phyloP scores from a whole-genome alignment of 2,888 invertebrate genomes.

The Halocaridina rubra region DNA sequence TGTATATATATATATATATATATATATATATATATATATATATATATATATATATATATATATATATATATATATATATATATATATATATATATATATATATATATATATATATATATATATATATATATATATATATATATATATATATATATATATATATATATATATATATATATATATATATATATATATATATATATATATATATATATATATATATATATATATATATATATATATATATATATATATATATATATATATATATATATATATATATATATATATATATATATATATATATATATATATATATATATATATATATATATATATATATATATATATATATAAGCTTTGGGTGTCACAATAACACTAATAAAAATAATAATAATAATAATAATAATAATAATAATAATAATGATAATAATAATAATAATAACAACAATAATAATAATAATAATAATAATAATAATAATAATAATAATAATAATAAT shows the following conservation, averaged over 20 bases:
- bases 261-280: neutral
- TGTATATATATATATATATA: neutral
- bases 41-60: neutral
- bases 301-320: neutral
- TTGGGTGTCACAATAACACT: no score
- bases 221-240: neutral
- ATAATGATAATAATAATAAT: no score
- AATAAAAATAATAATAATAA: no score
- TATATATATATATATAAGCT: neutral
- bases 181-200: neutral
- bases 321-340: neutral
- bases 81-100: neutral
- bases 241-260: neutral
- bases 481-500: no score
- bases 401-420: no score
- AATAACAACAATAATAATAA: no score
- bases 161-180: neutral
- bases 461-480: no score
- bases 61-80: neutral
- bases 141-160: neutral
- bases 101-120: neutral
- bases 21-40: neutral
- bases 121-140: neutral
- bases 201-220: neutral
- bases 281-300: neutral